phyloP scores from a whole-genome alignment of 2,113 vertebrate species.

The Cyrtonyx montezumae region DNA sequence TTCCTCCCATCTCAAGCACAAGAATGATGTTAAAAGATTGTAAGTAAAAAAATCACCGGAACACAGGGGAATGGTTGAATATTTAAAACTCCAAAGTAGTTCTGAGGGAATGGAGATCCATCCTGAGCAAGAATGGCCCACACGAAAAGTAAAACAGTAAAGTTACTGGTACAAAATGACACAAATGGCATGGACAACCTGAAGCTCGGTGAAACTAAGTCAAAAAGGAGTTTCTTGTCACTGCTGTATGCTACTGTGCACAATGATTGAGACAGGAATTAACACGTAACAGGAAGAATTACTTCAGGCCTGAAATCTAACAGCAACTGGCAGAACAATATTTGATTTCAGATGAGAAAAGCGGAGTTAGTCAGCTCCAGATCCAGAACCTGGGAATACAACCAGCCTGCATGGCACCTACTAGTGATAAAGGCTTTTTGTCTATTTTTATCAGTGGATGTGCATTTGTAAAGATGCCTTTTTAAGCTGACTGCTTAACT shows the following conservation, averaged over 20 bases:
- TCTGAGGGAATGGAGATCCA: neutral
- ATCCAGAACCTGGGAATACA: neutral
- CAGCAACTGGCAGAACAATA: constrained; percentile 3
- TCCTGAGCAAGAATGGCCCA: neutral
- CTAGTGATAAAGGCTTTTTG: neutral
- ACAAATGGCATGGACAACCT: neutral
- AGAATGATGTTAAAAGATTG: constrained; percentile 2
- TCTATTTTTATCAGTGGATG: constrained; percentile 14
- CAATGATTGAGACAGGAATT: constrained; percentile 3
- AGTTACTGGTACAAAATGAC: constrained; percentile 4
- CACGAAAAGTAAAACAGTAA: neutral
- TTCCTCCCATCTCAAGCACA: neutral
- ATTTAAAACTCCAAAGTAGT: constrained; percentile 11
- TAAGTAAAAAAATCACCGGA: neutral
- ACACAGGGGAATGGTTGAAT: neutral
- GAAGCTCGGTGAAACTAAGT: neutral
- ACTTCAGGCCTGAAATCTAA: constrained; percentile 42
- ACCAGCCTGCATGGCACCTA: neutral
- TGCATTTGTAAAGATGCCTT: neutral
- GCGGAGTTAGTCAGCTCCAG: constrained; percentile 11
- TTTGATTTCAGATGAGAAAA: constrained; percentile 44
- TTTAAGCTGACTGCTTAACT: constrained; percentile 16
- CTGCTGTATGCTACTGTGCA: neutral
- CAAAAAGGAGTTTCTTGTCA: neutral
- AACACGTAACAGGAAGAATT: constrained; percentile 20